A percentile compares a stretch with the other conserved stretches of the same genome.
phyloP scores from a whole-genome alignment of 2,888 invertebrate genomes.

The Bhutanitis thaidina region DNA sequence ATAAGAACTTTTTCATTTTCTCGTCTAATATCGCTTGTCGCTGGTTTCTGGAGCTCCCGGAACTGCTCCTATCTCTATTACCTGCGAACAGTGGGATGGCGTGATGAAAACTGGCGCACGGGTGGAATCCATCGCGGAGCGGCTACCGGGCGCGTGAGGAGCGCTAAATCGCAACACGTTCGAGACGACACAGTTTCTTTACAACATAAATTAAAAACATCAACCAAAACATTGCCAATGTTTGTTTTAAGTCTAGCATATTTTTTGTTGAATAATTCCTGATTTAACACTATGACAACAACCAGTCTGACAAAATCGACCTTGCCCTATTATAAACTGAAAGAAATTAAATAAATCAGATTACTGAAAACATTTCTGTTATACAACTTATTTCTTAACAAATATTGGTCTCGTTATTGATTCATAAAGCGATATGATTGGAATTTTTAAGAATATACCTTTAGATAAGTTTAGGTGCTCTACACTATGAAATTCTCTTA shows the following conservation, averaged over 20 bases:
- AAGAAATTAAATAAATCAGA: slow-evolving; percentile 6
- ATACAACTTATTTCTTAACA: neutral
- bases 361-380: neutral
- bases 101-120: slow-evolving; percentile 53
- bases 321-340: slow-evolving; percentile 5
- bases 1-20: slow-evolving; percentile 96
- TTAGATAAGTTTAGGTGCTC: slow-evolving; percentile 72
- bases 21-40: slow-evolving; percentile 93
- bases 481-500: slow-evolving; percentile 60
- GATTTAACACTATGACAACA: neutral
- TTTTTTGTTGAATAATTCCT: too few species aligned
- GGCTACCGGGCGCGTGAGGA: slow-evolving; percentile 57
- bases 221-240: too few species aligned
- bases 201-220: neutral
- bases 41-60: slow-evolving; percentile 85
- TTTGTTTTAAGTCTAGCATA: neutral
- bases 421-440: neutral
- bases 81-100: slow-evolving; percentile 74
- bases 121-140: slow-evolving; percentile 32
- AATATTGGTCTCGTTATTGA: neutral
- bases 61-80: slow-evolving; percentile 83
- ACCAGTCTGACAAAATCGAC: neutral
- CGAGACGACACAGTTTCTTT: slow-evolving; percentile 25
- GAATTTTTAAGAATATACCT: slow-evolving; percentile 30
- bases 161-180: slow-evolving; percentile 52